Percentiles rank a stretch among this genome's conserved stretches.
These are phyloP conservation scores for Dreissena rostriformis DNA, from an alignment of 1,140 invertebrate species.

Conservation along the genomic window DNA sequence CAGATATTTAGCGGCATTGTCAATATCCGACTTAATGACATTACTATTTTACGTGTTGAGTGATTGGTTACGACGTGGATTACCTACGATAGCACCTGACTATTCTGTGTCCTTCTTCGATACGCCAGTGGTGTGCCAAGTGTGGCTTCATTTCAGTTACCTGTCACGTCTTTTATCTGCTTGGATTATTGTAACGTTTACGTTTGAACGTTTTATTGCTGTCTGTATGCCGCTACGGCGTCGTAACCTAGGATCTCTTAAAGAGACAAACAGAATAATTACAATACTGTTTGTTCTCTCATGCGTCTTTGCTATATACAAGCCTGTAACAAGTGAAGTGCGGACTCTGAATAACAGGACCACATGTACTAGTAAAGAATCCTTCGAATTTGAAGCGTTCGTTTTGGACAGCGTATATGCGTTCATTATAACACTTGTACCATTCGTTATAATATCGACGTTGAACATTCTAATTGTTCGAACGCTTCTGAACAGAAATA, in stretches of 20 bases:
- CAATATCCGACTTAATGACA: conserved; percentile 10
- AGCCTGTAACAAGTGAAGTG: conserved; percentile 68
- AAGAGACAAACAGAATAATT: conserved; percentile 51
- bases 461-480: conserved; percentile 64
- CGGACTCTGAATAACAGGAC: conserved; percentile 42
- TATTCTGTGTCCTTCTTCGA: conserved; percentile 58
- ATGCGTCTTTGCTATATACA: conserved; percentile 65
- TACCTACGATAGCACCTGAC: not conserved
- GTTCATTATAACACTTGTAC: conserved; percentile 64
- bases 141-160: conserved; percentile 70
- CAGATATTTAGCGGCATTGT: conserved; percentile 33
- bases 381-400: conserved; percentile 59
- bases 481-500: conserved; percentile 54
- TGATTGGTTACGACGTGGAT: conserved; percentile 31
- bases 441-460: conserved; percentile 65
- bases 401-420: conserved; percentile 68
- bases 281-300: conserved; percentile 57
- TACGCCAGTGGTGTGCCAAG: conserved; percentile 71
- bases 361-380: conserved; percentile 51
- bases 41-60: conserved; percentile 32
- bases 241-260: not conserved
- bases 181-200: conserved; percentile 78
- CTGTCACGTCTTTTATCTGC: conserved; percentile 74
- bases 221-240: conserved; percentile 70
- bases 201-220: conserved; percentile 76